These are phyloP conservation scores for Formicarius rufipectus DNA, from an alignment of 2,113 vertebrate species.

Conservation along the genomic window DNA sequence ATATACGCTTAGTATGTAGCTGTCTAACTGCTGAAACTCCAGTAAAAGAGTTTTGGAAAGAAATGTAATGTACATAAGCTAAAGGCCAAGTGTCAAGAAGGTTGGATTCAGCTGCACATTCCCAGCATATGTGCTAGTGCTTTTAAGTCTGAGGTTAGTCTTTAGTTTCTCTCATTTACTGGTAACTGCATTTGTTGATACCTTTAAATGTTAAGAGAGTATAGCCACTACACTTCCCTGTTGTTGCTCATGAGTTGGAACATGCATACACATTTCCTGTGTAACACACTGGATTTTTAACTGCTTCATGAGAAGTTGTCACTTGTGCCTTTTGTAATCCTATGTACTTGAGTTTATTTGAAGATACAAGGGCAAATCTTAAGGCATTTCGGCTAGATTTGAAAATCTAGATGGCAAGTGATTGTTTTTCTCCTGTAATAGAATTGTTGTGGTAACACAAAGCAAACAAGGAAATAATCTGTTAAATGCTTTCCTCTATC, in stretches of 20 bases:
- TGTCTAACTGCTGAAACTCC: background rate
- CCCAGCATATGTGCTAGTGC: background rate
- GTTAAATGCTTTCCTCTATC: background rate
- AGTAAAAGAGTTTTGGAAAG: background rate
- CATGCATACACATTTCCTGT: background rate
- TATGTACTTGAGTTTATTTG: background rate
- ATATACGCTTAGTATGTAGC: background rate
- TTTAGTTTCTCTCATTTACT: background rate
- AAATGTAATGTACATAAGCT: background rate
- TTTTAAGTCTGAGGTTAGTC: background rate
- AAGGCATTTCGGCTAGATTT: background rate
- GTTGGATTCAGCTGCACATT: background rate
- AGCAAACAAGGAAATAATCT: background rate
- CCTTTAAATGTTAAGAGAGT: background rate
- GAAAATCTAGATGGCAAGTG: background rate
- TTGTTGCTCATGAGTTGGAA: background rate
- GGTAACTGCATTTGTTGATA: background rate
- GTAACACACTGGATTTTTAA: background rate
- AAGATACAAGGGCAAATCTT: background rate
- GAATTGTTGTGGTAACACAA: background rate
- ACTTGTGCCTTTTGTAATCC: background rate
- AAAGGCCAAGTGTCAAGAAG: background rate
- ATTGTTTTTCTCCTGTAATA: background rate
- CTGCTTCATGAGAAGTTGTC: background rate
- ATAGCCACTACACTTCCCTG: background rate